Percentiles rank a stretch among this genome's conserved stretches.
Evolutionary conservation across 1,140 invertebrate genomes (phyloP).

Genomic region (Neodiprion fabricii): DNA sequence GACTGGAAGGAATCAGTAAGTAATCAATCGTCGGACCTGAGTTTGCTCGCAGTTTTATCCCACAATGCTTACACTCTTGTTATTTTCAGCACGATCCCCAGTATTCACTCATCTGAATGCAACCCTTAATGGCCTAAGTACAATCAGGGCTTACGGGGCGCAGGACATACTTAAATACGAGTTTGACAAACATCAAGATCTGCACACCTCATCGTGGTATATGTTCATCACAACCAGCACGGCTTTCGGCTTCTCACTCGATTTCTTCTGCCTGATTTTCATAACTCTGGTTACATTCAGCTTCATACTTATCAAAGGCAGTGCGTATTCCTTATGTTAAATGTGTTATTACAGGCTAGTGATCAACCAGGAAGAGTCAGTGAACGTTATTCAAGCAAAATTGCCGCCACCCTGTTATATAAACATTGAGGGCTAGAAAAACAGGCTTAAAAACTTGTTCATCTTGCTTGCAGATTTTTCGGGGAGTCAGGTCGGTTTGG

Average conservation of each 20-base stretch:
- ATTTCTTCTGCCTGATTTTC: conserved; percentile 77
- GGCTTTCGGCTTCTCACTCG: conserved; percentile 75
- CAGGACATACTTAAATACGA: conserved; percentile 80
- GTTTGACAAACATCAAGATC: conserved; percentile 73
- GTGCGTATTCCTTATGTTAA: conserved; percentile 32
- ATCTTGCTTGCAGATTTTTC: conserved; percentile 61
- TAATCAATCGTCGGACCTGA: conserved; percentile 10
- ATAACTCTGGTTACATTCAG: conserved; percentile 67
- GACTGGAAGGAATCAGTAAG: conserved; percentile 83
- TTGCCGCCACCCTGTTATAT: no score
- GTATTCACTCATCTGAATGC: conserved; percentile 89
- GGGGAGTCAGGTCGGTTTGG: conserved; percentile 66
- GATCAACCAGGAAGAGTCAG: not conserved
- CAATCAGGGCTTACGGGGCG: conserved; percentile 85
- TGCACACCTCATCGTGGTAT: conserved; percentile 73
- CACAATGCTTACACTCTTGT: conserved; percentile 56
- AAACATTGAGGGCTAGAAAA: no score
- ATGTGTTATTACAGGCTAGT: not conserved
- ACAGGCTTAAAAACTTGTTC: not conserved
- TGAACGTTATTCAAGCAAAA: not conserved
- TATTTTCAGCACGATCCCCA: conserved; percentile 73
- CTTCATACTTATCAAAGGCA: conserved; percentile 61
- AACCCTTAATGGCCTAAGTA: conserved; percentile 86
- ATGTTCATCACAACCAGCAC: conserved; percentile 73
- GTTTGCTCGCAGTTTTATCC: conserved; percentile 12